phyloP scores from a whole-genome alignment of 1,140 invertebrate genomes.

The Philotrypesis tridentata region DNA sequence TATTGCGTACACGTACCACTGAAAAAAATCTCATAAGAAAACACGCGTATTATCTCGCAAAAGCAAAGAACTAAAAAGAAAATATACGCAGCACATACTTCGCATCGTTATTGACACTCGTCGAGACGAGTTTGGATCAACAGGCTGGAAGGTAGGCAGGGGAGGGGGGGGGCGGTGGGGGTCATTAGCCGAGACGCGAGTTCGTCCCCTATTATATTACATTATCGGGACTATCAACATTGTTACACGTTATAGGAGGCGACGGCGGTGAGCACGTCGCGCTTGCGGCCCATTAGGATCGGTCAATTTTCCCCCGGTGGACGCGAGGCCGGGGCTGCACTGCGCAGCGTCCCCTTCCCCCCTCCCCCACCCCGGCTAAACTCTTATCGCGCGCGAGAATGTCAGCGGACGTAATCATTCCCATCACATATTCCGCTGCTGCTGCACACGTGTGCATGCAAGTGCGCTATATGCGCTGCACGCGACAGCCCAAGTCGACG shows the following conservation, averaged over 20 bases:
- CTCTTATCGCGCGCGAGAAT: background rate
- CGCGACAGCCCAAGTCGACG: background rate
- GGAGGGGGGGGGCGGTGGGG: too few species aligned
- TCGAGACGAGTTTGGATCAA: background rate
- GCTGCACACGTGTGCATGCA: background rate
- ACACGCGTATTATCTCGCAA: too few species aligned
- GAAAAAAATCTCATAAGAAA: too few species aligned
- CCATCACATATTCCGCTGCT: background rate
- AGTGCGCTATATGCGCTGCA: too few species aligned
- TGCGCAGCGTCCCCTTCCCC: background rate
- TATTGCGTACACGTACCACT: too few species aligned
- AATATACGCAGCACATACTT: background rate
- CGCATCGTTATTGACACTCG: background rate
- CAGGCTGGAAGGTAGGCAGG: too few species aligned
- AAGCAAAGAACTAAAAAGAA: too few species aligned
- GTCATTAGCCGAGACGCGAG: constrained; percentile 4
- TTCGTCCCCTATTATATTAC: constrained; percentile 53
- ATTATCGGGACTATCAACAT: constrained; percentile 58
- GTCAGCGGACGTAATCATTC: background rate
- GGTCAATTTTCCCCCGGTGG: constrained; percentile 65
- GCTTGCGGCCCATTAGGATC: constrained; percentile 54
- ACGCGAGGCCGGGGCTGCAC: constrained; percentile 35
- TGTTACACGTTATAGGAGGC: constrained; percentile 47
- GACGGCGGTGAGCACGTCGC: background rate
- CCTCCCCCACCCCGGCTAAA: too few species aligned